These are phyloP conservation scores for Melanophora roralis DNA, from an alignment of 2,888 invertebrate species.

Conservation along the genomic window DNA sequence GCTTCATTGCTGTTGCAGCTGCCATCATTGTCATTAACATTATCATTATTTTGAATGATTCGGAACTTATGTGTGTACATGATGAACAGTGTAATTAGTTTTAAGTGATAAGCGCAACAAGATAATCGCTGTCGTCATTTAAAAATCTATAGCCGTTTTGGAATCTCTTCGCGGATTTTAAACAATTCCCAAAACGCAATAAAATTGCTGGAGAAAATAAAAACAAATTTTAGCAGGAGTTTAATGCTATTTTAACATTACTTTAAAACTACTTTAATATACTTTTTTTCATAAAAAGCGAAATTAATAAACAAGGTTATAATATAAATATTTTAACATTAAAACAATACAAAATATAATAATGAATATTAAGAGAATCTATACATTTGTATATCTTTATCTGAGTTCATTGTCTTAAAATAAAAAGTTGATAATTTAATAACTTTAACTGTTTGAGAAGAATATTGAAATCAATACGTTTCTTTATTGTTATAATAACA, in stretches of 20 bases:
- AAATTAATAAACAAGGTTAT: no score
- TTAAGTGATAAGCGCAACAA: constrained; percentile 51
- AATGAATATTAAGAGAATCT: no score
- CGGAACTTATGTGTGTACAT: background rate
- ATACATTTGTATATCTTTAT: no score
- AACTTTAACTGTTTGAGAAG: background rate
- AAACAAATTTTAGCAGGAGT: constrained; percentile 12
- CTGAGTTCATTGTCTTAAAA: background rate
- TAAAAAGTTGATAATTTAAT: background rate
- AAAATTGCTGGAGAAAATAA: constrained; percentile 5
- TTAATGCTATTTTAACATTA: background rate
- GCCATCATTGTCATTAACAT: constrained; percentile 6
- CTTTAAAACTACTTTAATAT: background rate
- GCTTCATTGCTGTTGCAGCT: background rate
- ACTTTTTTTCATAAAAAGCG: no score
- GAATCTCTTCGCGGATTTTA: constrained; percentile 39
- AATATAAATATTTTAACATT: no score
- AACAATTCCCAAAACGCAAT: constrained; percentile 50
- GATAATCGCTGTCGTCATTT: constrained; percentile 58
- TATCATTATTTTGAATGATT: constrained; percentile 45
- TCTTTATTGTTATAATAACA: constrained; percentile 25
- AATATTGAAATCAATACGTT: constrained; percentile 39
- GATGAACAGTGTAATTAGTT: constrained; percentile 57
- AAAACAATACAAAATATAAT: no score
- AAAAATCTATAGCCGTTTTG: constrained; percentile 46